phyloP scores from a whole-genome alignment of 2,113 vertebrate genomes.

The Leptobrachium ailaonicum region DNA sequence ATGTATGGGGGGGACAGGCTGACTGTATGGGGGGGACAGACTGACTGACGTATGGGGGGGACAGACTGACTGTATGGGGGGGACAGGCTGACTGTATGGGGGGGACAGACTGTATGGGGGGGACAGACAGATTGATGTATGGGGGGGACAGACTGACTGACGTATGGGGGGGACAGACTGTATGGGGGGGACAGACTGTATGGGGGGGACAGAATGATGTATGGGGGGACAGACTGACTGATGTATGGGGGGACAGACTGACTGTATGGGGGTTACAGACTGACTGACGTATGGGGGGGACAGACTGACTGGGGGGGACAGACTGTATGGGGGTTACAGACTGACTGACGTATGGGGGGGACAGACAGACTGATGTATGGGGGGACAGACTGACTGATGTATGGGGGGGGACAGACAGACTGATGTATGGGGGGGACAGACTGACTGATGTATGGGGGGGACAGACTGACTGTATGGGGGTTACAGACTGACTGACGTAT shows the following conservation, averaged over 20 bases:
- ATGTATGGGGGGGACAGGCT: not conserved
- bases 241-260: constrained; percentile 78
- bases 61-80: not conserved
- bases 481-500: no score
- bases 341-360: not conserved
- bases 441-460: not conserved
- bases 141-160: not conserved
- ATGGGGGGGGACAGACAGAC: not conserved
- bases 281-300: no score
- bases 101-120: not conserved
- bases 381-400: not conserved
- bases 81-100: not conserved
- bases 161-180: not conserved
- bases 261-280: constrained; percentile 52
- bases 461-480: no score
- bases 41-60: not conserved
- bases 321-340: no score
- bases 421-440: not conserved
- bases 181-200: not conserved
- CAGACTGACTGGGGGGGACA: no score
- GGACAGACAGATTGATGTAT: not conserved
- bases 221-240: constrained; percentile 72
- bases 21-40: not conserved
- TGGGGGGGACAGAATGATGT: constrained; percentile 23
- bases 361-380: not conserved